phyloP scores from a whole-genome alignment of 37 sponge, comb jelly and placozoan species.

The Amphimedon queenslandica region DNA sequence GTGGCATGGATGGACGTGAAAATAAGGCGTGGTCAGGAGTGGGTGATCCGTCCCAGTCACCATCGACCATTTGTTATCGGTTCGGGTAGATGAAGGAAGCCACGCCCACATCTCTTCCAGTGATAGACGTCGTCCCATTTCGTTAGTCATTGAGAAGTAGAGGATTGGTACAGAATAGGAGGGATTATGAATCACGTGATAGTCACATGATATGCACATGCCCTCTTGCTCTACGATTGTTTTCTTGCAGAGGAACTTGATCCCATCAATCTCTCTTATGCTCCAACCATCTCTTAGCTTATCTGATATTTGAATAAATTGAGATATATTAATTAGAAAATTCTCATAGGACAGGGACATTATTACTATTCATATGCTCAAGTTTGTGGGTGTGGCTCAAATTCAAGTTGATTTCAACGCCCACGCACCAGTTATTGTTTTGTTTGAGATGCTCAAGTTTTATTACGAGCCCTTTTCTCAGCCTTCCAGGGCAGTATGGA shows the following conservation, averaged over 20 bases:
- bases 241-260: neutral
- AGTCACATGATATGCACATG: conserved; percentile 33
- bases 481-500: conserved; percentile 58
- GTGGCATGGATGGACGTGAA: conserved; percentile 88
- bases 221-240: neutral
- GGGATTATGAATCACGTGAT: conserved; percentile 75
- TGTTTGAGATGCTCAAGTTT: conserved; percentile 38
- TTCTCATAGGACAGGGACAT: conserved; percentile 41
- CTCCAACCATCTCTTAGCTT: conserved; percentile 64
- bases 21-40: conserved; percentile 67
- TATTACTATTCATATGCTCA: no score
- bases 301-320: conserved; percentile 37
- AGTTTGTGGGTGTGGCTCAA: no score
- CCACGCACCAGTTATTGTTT: no score
- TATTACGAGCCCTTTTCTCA: conserved; percentile 77
- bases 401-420: no score
- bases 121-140: conserved; percentile 49
- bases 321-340: conserved; percentile 21
- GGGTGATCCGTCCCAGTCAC: conserved; percentile 90
- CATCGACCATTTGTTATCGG: conserved; percentile 44
- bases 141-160: conserved; percentile 66
- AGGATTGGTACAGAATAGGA: conserved; percentile 88
- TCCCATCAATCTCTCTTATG: conserved; percentile 10
- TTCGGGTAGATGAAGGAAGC: conserved; percentile 13
- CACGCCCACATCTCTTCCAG: conserved; percentile 73